These are phyloP conservation scores for Holcopasites calliopsidis DNA, from an alignment of 1,140 invertebrate species.

Conservation along the genomic window DNA sequence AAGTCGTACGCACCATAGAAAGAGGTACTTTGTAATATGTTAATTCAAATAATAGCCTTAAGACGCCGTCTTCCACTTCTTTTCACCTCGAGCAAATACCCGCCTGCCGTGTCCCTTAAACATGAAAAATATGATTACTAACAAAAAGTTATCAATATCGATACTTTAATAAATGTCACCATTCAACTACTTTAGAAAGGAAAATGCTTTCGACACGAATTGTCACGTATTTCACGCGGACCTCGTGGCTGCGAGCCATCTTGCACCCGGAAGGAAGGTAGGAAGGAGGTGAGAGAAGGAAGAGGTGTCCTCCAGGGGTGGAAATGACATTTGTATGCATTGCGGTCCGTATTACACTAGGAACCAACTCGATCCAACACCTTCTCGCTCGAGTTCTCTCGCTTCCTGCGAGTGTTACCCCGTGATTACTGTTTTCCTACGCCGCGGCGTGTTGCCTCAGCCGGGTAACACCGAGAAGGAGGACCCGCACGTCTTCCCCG, in stretches of 20 bases:
- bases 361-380: constrained; percentile 71
- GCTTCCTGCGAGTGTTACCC: constrained; percentile 60
- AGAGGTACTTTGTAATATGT: too few relatives aligned
- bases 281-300: constrained; percentile 47
- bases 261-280: constrained; percentile 36
- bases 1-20: too few relatives aligned
- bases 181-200: too few relatives aligned
- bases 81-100: too few relatives aligned
- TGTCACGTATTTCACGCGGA: neutral
- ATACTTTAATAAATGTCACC: too few relatives aligned
- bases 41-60: too few relatives aligned
- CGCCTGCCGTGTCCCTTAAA: too few relatives aligned
- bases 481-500: constrained; percentile 9
- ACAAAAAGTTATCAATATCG: too few relatives aligned
- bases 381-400: constrained; percentile 25
- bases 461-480: constrained; percentile 59
- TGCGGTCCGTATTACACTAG: constrained; percentile 72
- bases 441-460: constrained; percentile 49
- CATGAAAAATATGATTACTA: too few relatives aligned
- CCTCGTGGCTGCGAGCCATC: constrained; percentile 39
- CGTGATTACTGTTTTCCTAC: constrained; percentile 76
- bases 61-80: too few relatives aligned
- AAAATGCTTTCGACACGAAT: too few relatives aligned
- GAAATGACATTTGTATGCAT: constrained; percentile 79
- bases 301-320: constrained; percentile 60